These are phyloP conservation scores for Aphelenchoides fujianensis DNA, from an alignment of 1,140 invertebrate species.

Conservation along the genomic window DNA sequence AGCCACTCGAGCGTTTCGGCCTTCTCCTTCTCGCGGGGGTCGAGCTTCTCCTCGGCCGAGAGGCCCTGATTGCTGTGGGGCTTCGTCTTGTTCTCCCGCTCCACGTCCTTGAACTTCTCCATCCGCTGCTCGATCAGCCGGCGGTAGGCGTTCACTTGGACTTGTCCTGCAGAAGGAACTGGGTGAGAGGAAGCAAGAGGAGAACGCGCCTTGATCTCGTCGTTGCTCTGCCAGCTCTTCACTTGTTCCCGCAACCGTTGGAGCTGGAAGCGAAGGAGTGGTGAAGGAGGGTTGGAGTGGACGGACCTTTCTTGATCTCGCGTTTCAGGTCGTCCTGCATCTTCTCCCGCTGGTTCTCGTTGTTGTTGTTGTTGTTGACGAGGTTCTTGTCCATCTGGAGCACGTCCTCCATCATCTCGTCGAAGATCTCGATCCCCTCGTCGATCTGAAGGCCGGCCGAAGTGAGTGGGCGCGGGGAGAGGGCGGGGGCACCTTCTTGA, in stretches of 20 bases:
- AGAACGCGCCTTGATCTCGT: conserved; percentile 96
- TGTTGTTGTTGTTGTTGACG: conserved; percentile 71
- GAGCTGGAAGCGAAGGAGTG: no score
- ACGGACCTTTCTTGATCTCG: conserved; percentile 99
- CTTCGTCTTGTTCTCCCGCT: conserved; percentile 98
- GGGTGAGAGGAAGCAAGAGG: conserved; percentile 25
- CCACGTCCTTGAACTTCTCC: conserved; percentile 98
- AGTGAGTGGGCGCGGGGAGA: no score
- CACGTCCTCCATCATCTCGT: conserved; percentile 64
- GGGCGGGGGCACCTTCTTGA: conserved; percentile 62
- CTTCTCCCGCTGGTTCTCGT: conserved; percentile 99
- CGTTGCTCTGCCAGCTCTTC: conserved; percentile 98
- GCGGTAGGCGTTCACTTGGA: conserved; percentile 55
- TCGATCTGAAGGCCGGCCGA: conserved; percentile 49
- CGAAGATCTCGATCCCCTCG: conserved; percentile 60
- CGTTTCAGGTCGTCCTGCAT: conserved; percentile 99
- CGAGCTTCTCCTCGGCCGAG: conserved; percentile 93
- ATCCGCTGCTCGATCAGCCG: conserved; percentile 77
- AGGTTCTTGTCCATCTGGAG: conserved; percentile 71
- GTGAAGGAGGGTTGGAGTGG: no score
- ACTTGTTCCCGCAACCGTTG: conserved; percentile 96
- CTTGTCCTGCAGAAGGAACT: conserved; percentile 55
- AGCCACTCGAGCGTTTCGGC: conserved; percentile 93
- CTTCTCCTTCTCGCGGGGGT: conserved; percentile 94
- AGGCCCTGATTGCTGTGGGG: conserved; percentile 99